Evolutionary conservation across 1,140 invertebrate genomes (phyloP).

Genomic region (Berghia stephanieae): DNA sequence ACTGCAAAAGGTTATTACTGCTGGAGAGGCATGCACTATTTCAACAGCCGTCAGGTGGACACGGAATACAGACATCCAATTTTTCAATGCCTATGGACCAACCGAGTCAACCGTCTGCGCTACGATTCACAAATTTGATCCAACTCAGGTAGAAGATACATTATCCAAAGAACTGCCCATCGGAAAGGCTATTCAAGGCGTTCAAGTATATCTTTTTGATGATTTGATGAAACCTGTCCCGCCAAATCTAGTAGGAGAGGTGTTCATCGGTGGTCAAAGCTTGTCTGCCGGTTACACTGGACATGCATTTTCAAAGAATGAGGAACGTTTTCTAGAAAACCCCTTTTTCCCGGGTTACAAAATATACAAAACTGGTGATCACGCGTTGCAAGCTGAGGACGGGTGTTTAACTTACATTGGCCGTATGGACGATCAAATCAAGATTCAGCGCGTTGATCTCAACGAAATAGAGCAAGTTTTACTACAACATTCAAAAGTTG

Average conservation of each 20-base stretch:
- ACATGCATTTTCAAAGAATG: constrained; percentile 38
- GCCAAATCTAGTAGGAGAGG: constrained; percentile 48
- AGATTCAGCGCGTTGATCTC: constrained; percentile 48
- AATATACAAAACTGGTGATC: constrained; percentile 51
- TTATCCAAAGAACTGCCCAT: constrained; percentile 45
- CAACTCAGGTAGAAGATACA: constrained; percentile 31
- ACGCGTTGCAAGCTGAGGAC: constrained; percentile 41
- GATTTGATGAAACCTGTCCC: constrained; percentile 49
- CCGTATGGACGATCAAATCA: constrained; percentile 48
- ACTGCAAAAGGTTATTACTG: constrained; percentile 42
- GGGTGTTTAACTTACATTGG: constrained; percentile 49
- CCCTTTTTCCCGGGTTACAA: constrained; percentile 27
- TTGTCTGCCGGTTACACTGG: constrained; percentile 46
- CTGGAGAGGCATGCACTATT: constrained; percentile 48
- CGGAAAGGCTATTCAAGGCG: constrained; percentile 41
- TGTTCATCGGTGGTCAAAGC: constrained; percentile 47
- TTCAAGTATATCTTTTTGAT: constrained; percentile 45
- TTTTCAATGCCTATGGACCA: constrained; percentile 51
- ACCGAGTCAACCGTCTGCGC: constrained; percentile 51
- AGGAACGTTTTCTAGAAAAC: constrained; percentile 42
- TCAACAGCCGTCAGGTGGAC: constrained; percentile 46
- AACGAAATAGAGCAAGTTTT: constrained; percentile 51
- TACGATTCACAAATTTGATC: constrained; percentile 41
- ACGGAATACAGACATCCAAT: constrained; percentile 27
- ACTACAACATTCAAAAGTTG: constrained; percentile 46